Percentiles rank a stretch among this genome's conserved stretches.
These are phyloP conservation scores for Philopotamus ludificatus DNA, from an alignment of 1,140 invertebrate genomes.

Conservation along the genomic window DNA sequence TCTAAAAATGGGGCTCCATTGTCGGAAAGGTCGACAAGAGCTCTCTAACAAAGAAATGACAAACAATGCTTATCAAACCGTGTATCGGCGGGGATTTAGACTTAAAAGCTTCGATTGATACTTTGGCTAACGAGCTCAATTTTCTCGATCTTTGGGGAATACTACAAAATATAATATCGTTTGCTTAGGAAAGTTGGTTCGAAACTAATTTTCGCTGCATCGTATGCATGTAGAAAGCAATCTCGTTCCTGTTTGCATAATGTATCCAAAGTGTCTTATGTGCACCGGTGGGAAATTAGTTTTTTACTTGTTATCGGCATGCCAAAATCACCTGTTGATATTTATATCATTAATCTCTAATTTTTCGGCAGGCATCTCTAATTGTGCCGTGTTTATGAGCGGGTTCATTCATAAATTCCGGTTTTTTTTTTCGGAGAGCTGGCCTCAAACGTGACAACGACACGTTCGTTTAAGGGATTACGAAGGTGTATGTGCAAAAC, in stretches of 20 bases:
- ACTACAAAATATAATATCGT: background rate
- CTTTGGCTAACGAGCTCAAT: too few species aligned
- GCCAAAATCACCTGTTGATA: background rate
- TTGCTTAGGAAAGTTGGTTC: constrained; percentile 8
- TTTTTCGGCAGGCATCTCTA: too few species aligned
- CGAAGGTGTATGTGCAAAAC: background rate
- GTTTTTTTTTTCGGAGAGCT: too few species aligned
- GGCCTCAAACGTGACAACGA: background rate
- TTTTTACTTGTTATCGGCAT: constrained; percentile 23
- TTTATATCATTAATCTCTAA: too few species aligned
- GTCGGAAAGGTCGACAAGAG: too few species aligned
- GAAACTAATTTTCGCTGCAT: constrained; percentile 21
- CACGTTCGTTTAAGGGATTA: background rate
- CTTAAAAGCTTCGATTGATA: too few species aligned
- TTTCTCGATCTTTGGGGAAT: too few species aligned
- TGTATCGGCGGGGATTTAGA: too few species aligned
- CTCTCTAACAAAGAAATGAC: too few species aligned
- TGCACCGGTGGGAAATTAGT: constrained; percentile 35
- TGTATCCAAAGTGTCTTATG: constrained; percentile 23
- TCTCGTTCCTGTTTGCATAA: constrained; percentile 25
- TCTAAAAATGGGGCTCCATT: background rate
- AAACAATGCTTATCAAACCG: too few species aligned
- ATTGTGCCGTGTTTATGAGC: too few species aligned
- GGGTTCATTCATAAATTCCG: too few species aligned
- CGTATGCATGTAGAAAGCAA: constrained; percentile 16